Conservation (phyloP, 53 echinoderm and acorn worm species). For the Crossaster papposus region DNA sequence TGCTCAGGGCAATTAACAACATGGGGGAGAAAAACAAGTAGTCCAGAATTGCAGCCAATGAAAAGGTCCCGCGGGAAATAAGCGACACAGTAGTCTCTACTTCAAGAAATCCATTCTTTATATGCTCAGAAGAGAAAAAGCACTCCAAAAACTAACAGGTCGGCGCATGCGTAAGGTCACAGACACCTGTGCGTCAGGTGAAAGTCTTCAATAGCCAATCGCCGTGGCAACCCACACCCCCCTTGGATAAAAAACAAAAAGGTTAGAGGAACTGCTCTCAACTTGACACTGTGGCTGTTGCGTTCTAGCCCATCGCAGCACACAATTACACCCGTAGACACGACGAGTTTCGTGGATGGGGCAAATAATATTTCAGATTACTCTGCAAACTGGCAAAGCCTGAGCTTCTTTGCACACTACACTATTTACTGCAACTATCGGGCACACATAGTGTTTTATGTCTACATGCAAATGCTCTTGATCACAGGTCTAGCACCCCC, state of each 20-base stretch:
- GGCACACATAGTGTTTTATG: background rate
- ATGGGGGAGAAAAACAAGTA: conserved; percentile 44
- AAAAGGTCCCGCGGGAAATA: conserved; percentile 45
- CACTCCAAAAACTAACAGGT: too few species aligned
- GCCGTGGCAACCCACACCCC: conserved; percentile 55
- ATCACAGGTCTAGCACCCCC: background rate
- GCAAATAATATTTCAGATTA: conserved; percentile 53
- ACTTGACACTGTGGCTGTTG: conserved; percentile 54
- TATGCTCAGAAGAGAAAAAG: background rate
- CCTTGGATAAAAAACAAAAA: conserved; percentile 31
- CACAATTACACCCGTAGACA: conserved; percentile 30
- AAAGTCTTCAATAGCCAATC: conserved; percentile 49
- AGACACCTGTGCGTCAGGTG: conserved; percentile 34
- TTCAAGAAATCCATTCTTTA: conserved; percentile 16
- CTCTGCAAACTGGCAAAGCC: conserved; percentile 14
- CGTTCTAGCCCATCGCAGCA: conserved; percentile 6
- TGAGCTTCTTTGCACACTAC: conserved; percentile 5
- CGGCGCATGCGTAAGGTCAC: background rate
- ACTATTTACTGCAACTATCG: background rate
- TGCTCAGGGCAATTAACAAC: conserved; percentile 30
- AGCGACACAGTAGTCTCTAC: background rate
- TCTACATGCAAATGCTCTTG: too few species aligned
- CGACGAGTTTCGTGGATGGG: background rate
- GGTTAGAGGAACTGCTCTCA: conserved; percentile 38
- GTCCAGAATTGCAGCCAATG: background rate